Conservation (phyloP, 2,888 invertebrate genomes). For the Eupithecia subfuscata region DNA sequence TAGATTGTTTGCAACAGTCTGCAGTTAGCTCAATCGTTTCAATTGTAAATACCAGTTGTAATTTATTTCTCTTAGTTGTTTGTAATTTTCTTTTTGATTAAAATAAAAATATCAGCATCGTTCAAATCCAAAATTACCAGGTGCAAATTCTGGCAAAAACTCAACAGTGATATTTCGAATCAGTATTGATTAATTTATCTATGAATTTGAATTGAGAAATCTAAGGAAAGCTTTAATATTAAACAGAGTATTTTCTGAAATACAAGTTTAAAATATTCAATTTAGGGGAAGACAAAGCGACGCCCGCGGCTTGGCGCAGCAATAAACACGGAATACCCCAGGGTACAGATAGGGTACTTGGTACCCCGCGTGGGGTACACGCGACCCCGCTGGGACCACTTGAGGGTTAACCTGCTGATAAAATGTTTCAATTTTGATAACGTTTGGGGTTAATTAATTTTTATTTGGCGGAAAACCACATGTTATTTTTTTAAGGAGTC, state of each 20-base stretch:
- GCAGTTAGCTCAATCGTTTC: too few species aligned
- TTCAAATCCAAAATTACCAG: too few species aligned
- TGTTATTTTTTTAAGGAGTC: neutral
- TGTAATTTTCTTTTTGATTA: too few species aligned
- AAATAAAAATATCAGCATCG: too few species aligned
- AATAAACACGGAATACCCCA: constrained; percentile 63
- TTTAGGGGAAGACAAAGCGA: constrained; percentile 61
- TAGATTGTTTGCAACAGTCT: too few species aligned
- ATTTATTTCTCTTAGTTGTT: too few species aligned
- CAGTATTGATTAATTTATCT: too few species aligned
- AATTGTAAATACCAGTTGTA: too few species aligned
- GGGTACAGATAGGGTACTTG: constrained; percentile 53
- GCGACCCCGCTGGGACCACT: constrained; percentile 76
- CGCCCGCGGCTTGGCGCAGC: constrained; percentile 50
- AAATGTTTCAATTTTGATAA: constrained; percentile 56
- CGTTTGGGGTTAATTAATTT: constrained; percentile 48
- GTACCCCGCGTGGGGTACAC: constrained; percentile 51
- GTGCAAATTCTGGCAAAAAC: too few species aligned
- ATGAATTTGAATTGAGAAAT: neutral
- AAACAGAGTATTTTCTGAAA: constrained; percentile 52
- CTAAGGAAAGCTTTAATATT: constrained; percentile 27
- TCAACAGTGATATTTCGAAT: too few species aligned
- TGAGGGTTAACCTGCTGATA: constrained; percentile 59
- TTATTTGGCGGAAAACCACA: constrained; percentile 42
- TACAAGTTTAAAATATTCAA: constrained; percentile 73